A percentile compares a stretch with the other conserved stretches of the same genome.
phyloP scores from a whole-genome alignment of 2,797 vertebrate species.

The Eutrigla gurnardus region DNA sequence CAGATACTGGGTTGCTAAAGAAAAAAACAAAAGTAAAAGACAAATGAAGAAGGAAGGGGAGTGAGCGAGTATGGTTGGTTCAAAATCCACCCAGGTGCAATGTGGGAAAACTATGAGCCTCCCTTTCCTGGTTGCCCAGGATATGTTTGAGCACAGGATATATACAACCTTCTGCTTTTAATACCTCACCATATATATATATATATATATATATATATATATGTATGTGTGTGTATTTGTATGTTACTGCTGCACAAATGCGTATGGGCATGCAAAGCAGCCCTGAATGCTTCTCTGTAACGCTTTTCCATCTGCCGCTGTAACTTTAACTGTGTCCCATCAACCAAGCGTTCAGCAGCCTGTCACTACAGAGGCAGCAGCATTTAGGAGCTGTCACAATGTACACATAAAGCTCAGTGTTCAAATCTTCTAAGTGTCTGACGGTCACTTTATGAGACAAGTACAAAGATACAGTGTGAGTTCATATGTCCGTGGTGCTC shows the following conservation, averaged over 20 bases:
- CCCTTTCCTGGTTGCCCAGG: conserved; percentile 61
- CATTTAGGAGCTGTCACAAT: conserved; percentile 64
- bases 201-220: conserved; percentile 35
- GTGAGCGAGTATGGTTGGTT: conserved; percentile 12
- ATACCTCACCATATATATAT: conserved; percentile 53
- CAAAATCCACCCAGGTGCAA: conserved; percentile 53
- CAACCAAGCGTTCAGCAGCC: conserved; percentile 67
- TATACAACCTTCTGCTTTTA: conserved; percentile 61
- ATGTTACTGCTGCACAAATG: conserved; percentile 48
- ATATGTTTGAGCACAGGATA: conserved; percentile 66
- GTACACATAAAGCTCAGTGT: conserved; percentile 42
- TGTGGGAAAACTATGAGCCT: conserved; percentile 65
- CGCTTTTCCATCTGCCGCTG: conserved; percentile 78
- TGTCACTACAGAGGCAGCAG: conserved; percentile 61
- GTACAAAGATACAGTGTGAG: conserved; percentile 34
- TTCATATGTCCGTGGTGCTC: conserved; percentile 20
- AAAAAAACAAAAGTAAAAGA: conserved; percentile 38
- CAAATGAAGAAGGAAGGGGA: conserved; percentile 44
- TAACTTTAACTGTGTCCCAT: conserved; percentile 77
- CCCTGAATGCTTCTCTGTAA: conserved; percentile 56
- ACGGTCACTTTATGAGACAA: conserved; percentile 50
- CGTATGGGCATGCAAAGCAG: conserved; percentile 60
- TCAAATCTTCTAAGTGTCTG: conserved; percentile 36
- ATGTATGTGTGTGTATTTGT: too few relatives aligned
- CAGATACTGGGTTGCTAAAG: conserved; percentile 26